These are phyloP conservation scores for Silurus asotus DNA, from an alignment of 2,113 vertebrate genomes.

Conservation along the genomic window DNA sequence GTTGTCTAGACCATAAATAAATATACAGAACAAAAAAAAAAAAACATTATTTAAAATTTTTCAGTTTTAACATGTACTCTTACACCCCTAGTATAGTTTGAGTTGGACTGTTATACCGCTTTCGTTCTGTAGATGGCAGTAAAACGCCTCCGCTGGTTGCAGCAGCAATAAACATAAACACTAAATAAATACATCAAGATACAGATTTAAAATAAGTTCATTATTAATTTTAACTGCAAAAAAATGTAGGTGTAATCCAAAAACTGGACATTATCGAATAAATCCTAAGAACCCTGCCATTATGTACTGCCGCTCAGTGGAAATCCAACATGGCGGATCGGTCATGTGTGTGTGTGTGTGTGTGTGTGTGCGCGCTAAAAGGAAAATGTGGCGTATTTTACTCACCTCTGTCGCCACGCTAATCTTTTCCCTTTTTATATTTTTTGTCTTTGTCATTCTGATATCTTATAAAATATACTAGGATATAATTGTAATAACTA, in stretches of 20 bases:
- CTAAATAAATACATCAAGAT: background rate
- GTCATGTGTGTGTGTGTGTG: too few species aligned
- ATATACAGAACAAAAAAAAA: too few species aligned
- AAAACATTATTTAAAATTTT: too few species aligned
- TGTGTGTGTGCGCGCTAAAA: background rate
- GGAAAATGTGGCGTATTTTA: background rate
- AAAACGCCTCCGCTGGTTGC: too few species aligned
- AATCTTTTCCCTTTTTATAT: slow-evolving; percentile 65
- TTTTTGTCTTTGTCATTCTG: slow-evolving; percentile 66
- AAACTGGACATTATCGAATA: background rate
- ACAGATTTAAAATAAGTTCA: background rate
- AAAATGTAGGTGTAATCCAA: background rate
- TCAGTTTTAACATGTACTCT: too few species aligned
- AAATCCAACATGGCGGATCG: background rate
- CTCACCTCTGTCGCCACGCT: slow-evolving; percentile 73
- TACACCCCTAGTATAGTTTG: background rate
- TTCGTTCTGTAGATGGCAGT: background rate
- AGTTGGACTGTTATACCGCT: background rate
- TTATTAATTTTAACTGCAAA: background rate
- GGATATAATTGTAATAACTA: background rate
- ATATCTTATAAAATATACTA: background rate
- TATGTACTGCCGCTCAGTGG: background rate
- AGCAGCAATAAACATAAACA: background rate
- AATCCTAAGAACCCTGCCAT: background rate
- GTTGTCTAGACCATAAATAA: too few species aligned